Evolutionary conservation across 2,113 vertebrate genomes (phyloP), one percentile per base, ranked within the genome.

Genomic region (Lophius piscatorius): DNA sequence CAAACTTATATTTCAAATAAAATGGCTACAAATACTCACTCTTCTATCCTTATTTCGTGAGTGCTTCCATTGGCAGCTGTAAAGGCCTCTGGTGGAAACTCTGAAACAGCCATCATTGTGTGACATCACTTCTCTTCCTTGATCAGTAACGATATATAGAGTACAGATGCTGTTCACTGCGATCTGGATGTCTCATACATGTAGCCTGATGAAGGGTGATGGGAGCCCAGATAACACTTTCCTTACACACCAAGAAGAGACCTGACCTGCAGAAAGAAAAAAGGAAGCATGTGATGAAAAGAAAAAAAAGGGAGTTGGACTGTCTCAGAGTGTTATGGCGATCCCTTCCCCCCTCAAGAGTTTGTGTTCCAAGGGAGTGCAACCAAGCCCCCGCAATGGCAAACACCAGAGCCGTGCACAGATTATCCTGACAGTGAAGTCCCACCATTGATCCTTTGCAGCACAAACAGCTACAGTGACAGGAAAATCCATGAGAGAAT

Each of bases 11-110:
- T 10, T 7, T 28, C 5, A 28, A 28, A 28, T 6, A 5, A 28
- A 28, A 28, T 2, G 8, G 11, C 12, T 6, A 4, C 23, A 18
- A 52, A 62, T 34, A 81, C 89, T 85, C 23, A 91, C 90, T 49
- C 78, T 81, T 35, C n/a, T 66, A 0, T 1, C 33, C 0, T 4
- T 69, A 5, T 16, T 6, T 6, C 10, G 69, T 0, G 34, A 2
- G 1, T 17, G 13, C 10, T n/a, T 84, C 86, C 84, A 82, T 24
- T 55, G 26, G 71, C 92, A 93, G 73, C 90, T 90, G 12, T 90
- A 91, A 13, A 83, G 24, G 16, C 83, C 87, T 49, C 81, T 75
- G 70, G 70, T 69, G 77, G 74, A 91, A 28, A 70, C 60, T 29
- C 46, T 51, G 45, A 73, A 80, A 0, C 76, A 83, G 11, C 38